Evolutionary conservation across 2,888 invertebrate genomes (phyloP).

Genomic region (Disparrhopalites patrizii): DNA sequence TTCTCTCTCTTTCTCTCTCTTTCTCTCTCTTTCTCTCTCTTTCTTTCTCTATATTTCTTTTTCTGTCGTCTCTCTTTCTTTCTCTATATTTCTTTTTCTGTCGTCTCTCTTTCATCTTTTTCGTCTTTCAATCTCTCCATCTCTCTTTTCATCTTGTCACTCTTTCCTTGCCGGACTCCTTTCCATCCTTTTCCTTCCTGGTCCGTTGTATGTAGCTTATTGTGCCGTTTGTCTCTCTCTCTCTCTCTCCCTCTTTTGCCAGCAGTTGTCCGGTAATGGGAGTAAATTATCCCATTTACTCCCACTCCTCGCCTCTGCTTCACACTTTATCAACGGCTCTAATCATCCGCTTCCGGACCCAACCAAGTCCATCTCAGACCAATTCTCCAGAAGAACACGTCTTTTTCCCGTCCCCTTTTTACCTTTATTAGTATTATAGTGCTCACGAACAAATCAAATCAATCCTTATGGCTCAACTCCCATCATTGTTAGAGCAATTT

Average conservation of each 20-base stretch:
- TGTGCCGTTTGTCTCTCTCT: too few species aligned
- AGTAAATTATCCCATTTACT: constrained; percentile 1
- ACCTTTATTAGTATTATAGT: too few species aligned
- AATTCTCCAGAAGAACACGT: too few species aligned
- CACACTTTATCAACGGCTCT: neutral
- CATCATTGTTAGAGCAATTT: too few species aligned
- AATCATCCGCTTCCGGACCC: neutral
- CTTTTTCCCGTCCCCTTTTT: too few species aligned
- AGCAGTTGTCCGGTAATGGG: too few species aligned
- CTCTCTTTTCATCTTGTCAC: too few species aligned
- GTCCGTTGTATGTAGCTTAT: too few species aligned
- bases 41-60: neutral
- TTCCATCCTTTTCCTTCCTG: too few species aligned
- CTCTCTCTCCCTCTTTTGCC: neutral
- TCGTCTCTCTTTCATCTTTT: neutral
- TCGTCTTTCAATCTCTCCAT: neutral
- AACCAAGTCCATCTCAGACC: too few species aligned
- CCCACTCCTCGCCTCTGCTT: neutral
- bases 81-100: neutral
- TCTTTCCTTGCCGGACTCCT: too few species aligned
- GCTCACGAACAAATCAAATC: neutral
- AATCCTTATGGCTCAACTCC: too few species aligned
- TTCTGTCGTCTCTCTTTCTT: neutral
- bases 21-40: neutral
- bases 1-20: neutral